Evolutionary conservation across 2,888 invertebrate genomes (phyloP), one percentile per base, ranked within the genome.

Genomic region (Hypsopygia costalis): DNA sequence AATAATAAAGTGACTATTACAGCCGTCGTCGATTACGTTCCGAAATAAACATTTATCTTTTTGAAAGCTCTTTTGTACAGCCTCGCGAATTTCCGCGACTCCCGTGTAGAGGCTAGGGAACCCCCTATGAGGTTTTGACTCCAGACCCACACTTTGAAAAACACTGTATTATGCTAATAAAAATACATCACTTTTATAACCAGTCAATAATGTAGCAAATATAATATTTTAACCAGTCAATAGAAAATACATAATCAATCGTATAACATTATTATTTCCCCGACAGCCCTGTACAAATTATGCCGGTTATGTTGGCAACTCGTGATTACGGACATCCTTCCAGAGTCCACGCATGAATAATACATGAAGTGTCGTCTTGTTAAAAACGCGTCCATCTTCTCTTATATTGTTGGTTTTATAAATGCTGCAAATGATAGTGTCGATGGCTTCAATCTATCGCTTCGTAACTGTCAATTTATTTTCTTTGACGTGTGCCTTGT

Each of bases 371-470:
- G 49, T 36, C 47, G 66, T 63, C 86, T 85, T 80, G 83, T 83
- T 86, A 83, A 83, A 81, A 78, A 77, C 72, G 70, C 83, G 75
- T 78, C 81, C 25, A 39, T 39, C 75, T 76, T 77, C 80, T 70
- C 67, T 62, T 53, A 60, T 67, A 62, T 61, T 80, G 76, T 81
- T 77, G 74, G 75, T 81, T 69, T 74, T 79, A 79, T 77, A 71
- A 70, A 45, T 64, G 51, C 47, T 49, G 64, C 61, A 70, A 74
- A 67, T 67, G 58, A 65, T 61, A 64, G 63, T 64, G 71, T 64
- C 49, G 50, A 58, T 61, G 49, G 50, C 49, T 58, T 48, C 49
- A 53, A 60, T 58, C 54, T 52, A 52, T 55, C 53, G 47, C 51
- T 47, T 46, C 43, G 40, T 44, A 44, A 44, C 22, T 30, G 27